Evolutionary conservation across 2,888 invertebrate genomes (phyloP), one percentile per base, ranked within the genome.

Genomic region (Polyommatus icarus): DNA sequence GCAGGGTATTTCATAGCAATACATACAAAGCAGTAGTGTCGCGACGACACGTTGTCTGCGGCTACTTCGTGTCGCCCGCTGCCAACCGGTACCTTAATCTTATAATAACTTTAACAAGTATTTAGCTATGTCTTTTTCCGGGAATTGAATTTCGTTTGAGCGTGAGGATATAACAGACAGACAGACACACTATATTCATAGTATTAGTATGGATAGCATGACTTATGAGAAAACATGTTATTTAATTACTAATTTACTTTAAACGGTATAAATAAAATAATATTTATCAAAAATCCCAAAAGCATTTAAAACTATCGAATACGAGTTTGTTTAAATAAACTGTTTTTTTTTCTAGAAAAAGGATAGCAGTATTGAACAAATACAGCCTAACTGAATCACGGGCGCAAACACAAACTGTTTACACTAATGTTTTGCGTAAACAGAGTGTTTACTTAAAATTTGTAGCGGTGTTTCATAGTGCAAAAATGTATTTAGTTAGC

Each of bases 361-460:
- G 61, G 61, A 67, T 67, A 15, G 29, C 67, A 67, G 15, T 67
- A 67, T 67, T 67, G 67, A 67, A 67, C 8, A 29, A 29, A 67
- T 29, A 29, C 20, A 20, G 59, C 20, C 15, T 29, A 67, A 67
- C 67, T 67, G 29, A 67, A 59, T 59, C 67, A 29, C 29, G 15
- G 29, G 24, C 15, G 67, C 67, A 29, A 67, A 67, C 5, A 67
- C 15, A 15, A 29, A 8, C 8, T 67, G 67, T 67, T 67, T 67
- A 15, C 29, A 67, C 15, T 67, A 29, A 67, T 67, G 67, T 67
- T 67, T 67, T 67, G 67, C 5, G 67, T 29, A 67, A 67, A 67
- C 67, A 67, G 3, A 15, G 67, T 67, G 67, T 67, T 67, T 67
- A 67, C 67, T 12, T 67, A 29, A 29, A 67, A 67, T 29, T 61